Evolutionary conservation across 2,113 vertebrate genomes (phyloP).

Genomic region (Cheirogaleus medius): DNA sequence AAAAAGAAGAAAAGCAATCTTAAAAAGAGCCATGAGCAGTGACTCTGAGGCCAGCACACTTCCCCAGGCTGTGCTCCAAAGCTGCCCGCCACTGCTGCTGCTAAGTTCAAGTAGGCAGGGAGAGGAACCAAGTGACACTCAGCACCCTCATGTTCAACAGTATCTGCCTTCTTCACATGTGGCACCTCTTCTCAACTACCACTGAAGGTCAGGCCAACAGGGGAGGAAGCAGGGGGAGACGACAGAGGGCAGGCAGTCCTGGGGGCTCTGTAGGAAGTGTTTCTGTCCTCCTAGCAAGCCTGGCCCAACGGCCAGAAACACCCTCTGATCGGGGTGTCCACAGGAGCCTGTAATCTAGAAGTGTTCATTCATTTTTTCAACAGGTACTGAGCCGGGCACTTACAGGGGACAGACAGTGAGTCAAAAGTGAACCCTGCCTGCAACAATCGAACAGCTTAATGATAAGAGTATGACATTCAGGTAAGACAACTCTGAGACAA

Average conservation of each 20-base stretch:
- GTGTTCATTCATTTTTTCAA: neutral
- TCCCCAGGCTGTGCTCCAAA: neutral
- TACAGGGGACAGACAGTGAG: neutral
- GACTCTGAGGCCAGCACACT: neutral
- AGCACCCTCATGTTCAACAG: neutral
- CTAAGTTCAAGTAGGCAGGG: neutral
- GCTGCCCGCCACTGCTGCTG: neutral
- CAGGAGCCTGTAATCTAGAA: neutral
- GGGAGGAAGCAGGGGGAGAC: too few species aligned
- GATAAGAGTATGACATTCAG: neutral
- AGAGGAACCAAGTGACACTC: rapidly evolving
- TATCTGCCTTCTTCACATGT: neutral
- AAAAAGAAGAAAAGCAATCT: neutral
- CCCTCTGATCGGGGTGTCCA: neutral
- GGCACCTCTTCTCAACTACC: neutral
- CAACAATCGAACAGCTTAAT: neutral
- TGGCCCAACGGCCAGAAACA: neutral
- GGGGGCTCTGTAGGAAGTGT: neutral
- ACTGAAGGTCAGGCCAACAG: neutral
- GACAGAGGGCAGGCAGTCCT: neutral
- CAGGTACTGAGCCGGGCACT: neutral
- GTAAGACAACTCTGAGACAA: neutral
- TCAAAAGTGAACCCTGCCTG: neutral
- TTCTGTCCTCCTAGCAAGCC: neutral
- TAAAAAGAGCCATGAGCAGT: neutral